A percentile compares a stretch with the other conserved stretches of the same genome.
These are phyloP conservation scores for Procambarus virginalis DNA, from an alignment of 1,140 invertebrate species.

Conservation along the genomic window DNA sequence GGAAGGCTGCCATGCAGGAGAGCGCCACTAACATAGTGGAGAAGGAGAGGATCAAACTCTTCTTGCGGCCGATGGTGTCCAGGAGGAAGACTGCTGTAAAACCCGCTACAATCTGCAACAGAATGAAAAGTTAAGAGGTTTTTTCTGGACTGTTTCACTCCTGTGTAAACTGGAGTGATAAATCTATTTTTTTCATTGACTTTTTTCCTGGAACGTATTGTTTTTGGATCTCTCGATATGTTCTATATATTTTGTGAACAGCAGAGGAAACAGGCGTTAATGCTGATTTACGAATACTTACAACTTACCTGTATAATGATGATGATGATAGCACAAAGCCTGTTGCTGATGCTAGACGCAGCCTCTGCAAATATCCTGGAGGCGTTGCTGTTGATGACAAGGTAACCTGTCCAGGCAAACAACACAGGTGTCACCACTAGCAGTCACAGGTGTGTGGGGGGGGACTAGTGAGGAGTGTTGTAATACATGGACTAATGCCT, in stretches of 20 bases:
- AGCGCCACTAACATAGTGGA: not conserved
- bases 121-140: not conserved
- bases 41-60: not conserved
- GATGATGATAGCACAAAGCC: not conserved
- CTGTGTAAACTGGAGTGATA: too few relatives aligned
- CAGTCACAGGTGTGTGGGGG: too few relatives aligned
- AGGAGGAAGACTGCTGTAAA: not conserved
- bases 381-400: slow-evolving; percentile 7
- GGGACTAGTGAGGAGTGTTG: not conserved
- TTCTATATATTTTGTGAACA: too few relatives aligned
- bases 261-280: too few relatives aligned
- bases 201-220: too few relatives aligned
- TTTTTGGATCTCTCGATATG: too few relatives aligned
- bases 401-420: not conserved
- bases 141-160: too few relatives aligned
- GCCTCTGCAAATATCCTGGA: not conserved
- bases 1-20: not conserved
- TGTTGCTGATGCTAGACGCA: not conserved
- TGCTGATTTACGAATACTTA: too few relatives aligned
- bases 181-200: too few relatives aligned
- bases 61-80: slow-evolving; percentile 8
- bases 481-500: too few relatives aligned
- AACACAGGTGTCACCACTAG: not conserved
- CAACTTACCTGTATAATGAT: not conserved
- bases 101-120: not conserved